phyloP scores from a whole-genome alignment of 2,113 vertebrate species.

The Dicrurus megarhynchus region DNA sequence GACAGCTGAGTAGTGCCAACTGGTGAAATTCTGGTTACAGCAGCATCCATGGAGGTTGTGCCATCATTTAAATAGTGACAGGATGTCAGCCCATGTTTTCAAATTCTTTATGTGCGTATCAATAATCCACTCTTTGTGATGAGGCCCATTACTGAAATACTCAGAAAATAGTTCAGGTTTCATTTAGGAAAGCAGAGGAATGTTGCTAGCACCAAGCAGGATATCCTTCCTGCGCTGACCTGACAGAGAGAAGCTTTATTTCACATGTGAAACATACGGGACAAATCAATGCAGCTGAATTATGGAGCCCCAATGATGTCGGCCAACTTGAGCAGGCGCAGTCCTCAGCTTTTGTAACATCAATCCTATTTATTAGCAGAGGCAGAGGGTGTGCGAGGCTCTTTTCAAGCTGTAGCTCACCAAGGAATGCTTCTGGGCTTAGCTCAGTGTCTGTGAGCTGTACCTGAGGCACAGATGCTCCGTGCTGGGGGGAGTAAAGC shows the following conservation, averaged over 20 bases:
- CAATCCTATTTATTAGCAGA: neutral
- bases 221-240: neutral
- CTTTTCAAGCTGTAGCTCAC: neutral
- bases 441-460: neutral
- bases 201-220: neutral
- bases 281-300: neutral
- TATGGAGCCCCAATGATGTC: neutral
- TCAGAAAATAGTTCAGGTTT: neutral
- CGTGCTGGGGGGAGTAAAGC: neutral
- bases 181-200: neutral
- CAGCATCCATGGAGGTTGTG: neutral
- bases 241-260: neutral
- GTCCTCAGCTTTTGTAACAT: neutral
- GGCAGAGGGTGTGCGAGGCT: neutral
- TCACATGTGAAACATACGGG: neutral
- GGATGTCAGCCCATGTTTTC: neutral
- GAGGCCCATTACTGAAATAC: neutral
- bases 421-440: neutral
- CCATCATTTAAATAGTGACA: neutral
- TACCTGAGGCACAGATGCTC: neutral
- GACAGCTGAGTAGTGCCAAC: rapidly evolving
- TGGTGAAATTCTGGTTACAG: neutral
- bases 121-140: neutral
- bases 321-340: neutral
- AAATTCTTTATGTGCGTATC: neutral